A percentile compares a stretch with the other conserved stretches of the same genome.
These are phyloP conservation scores for Cyprinodon tularosa DNA, from an alignment of 2,113 vertebrate species.

Conservation along the genomic window DNA sequence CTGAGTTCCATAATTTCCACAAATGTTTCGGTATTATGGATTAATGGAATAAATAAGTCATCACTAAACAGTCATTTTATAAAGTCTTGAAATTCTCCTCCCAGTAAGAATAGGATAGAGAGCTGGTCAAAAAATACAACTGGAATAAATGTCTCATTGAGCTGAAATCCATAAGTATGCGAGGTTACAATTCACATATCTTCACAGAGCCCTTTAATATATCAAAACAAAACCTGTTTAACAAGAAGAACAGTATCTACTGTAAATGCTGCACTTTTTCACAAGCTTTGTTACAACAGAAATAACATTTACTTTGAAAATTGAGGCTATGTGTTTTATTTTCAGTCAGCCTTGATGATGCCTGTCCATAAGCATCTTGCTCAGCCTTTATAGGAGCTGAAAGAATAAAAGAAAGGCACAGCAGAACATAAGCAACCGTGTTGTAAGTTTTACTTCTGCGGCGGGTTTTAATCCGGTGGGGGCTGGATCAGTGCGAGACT, in stretches of 20 bases:
- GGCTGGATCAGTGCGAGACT: slow-evolving; percentile 31
- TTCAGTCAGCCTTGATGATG: slow-evolving; percentile 18
- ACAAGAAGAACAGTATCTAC: background rate
- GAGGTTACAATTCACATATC: slow-evolving; percentile 21
- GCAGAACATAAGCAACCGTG: slow-evolving; percentile 11
- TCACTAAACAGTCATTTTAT: background rate
- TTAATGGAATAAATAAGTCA: background rate
- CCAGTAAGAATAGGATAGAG: slow-evolving; percentile 4
- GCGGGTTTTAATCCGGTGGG: slow-evolving; percentile 46
- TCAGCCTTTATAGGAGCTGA: slow-evolving; percentile 28
- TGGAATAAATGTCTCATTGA: background rate
- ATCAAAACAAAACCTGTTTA: background rate
- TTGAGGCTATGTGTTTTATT: slow-evolving; percentile 1
- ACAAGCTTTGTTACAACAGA: slow-evolving; percentile 15
- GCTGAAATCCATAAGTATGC: slow-evolving; percentile 3
- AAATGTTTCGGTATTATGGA: background rate
- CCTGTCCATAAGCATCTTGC: slow-evolving; percentile 27
- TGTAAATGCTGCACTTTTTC: background rate
- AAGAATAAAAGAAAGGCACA: slow-evolving; percentile 41
- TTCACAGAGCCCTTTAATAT: slow-evolving; percentile 11
- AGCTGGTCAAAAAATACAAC: slow-evolving; percentile 8
- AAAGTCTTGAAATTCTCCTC: background rate
- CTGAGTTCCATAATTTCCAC: background rate
- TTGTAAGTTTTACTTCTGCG: slow-evolving; percentile 8
- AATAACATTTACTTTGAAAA: background rate